A percentile compares a stretch with the other conserved stretches of the same genome.
These are phyloP conservation scores for Rhingia campestris DNA, from an alignment of 2,888 invertebrate species.

Conservation along the genomic window DNA sequence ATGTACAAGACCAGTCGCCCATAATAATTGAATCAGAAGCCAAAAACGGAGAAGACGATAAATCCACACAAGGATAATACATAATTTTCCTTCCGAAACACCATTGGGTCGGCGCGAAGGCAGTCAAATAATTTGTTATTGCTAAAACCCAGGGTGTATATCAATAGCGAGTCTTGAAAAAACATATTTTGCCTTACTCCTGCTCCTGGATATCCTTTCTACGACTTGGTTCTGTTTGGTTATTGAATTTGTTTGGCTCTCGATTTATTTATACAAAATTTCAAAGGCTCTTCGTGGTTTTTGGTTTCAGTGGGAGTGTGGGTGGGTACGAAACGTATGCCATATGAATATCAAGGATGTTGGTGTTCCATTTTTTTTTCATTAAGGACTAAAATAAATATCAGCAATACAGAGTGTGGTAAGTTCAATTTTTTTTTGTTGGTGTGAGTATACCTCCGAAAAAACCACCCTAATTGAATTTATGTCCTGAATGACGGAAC, in stretches of 20 bases:
- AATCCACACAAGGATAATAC: background rate
- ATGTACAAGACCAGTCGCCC: background rate
- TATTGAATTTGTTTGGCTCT: background rate
- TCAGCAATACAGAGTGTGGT: background rate
- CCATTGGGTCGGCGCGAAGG: background rate
- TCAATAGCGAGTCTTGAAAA: background rate
- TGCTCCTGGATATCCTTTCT: background rate
- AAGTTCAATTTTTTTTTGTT: background rate
- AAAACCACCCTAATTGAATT: background rate
- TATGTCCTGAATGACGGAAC: background rate
- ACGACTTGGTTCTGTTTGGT: background rate
- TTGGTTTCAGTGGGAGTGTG: background rate
- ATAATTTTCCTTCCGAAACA: background rate
- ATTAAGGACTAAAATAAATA: constrained; percentile 6
- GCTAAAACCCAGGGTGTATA: background rate
- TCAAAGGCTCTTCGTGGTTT: background rate
- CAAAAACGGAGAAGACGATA: background rate
- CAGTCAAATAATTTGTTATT: background rate
- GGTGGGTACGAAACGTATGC: background rate
- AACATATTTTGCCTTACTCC: background rate
- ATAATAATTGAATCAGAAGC: background rate
- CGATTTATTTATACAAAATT: constrained; percentile 3
- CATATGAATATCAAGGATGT: constrained; percentile 1
- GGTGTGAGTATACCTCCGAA: too few relatives aligned
- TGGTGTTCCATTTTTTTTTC: background rate